These are phyloP conservation scores for Caenorhabditis zanzibari DNA, from an alignment of 2,888 invertebrate species.

Conservation along the genomic window DNA sequence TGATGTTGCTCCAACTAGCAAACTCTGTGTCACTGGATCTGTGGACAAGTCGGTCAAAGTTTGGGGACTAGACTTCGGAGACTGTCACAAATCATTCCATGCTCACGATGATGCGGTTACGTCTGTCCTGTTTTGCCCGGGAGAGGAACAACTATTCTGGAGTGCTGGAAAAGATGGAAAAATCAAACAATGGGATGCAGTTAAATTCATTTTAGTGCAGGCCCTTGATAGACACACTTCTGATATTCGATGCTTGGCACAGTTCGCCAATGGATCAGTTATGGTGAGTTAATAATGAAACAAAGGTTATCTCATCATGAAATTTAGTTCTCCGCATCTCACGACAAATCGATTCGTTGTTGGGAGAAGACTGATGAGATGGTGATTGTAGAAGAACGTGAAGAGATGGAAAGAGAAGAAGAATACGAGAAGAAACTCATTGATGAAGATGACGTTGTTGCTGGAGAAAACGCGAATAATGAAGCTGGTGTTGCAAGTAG, in stretches of 20 bases:
- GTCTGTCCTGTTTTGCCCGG: slow-evolving; percentile 91
- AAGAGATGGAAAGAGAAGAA: slow-evolving; percentile 86
- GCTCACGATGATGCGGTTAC: slow-evolving; percentile 95
- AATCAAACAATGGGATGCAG: slow-evolving; percentile 97
- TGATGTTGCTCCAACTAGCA: slow-evolving; percentile 89
- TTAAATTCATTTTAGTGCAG: slow-evolving; percentile 93
- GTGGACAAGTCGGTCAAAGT: slow-evolving; percentile 96
- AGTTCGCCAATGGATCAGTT: slow-evolving; percentile 74
- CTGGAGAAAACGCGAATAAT: slow-evolving; percentile 86
- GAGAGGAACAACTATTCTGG: slow-evolving; percentile 92
- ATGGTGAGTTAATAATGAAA: slow-evolving; percentile 67
- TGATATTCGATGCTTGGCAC: slow-evolving; percentile 78
- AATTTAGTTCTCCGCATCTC: slow-evolving; percentile 88
- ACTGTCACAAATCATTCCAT: slow-evolving; percentile 95
- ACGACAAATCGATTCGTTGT: slow-evolving; percentile 92
- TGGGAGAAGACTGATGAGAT: slow-evolving; percentile 92
- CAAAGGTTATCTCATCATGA: background rate
- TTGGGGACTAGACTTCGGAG: slow-evolving; percentile 99
- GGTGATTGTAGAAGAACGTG: slow-evolving; percentile 93
- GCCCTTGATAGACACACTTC: slow-evolving; percentile 87
- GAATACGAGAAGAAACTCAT: slow-evolving; percentile 85
- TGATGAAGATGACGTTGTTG: slow-evolving; percentile 84
- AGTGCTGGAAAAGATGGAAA: slow-evolving; percentile 95
- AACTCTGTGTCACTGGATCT: slow-evolving; percentile 94
- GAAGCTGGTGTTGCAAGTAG: slow-evolving; percentile 90